Base-by-base conservation (phyloP, 2,797 vertebrate genomes). In the Myiotriccus ornatus region DNA sequence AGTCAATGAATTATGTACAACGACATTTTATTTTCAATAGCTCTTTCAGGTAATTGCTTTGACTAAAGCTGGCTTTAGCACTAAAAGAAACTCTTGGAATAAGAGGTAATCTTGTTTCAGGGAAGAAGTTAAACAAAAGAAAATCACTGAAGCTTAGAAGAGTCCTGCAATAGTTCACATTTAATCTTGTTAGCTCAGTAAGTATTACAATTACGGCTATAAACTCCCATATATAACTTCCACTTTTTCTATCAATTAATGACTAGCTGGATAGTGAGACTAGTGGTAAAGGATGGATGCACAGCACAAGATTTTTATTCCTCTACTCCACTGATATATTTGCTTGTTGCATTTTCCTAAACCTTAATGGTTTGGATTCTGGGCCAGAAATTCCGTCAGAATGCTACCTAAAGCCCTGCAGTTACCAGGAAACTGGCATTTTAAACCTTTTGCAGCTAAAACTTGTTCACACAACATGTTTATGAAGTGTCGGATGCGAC, bases 71-170 rank as follows among this genome's bases (percentile, higher is more conserved):
- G 64, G 62, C 68, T 81, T 89, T 56, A 79, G 63, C 30, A 77
- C 1, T 2, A 55, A 57, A 65, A 94, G 43, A 84, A 93, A 73
- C 44, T 52, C 85, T 86, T 84, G 82, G 75, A 89, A 78, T 59
- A 56, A 75, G 50, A 84, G 41, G 53, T 28, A 86, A 94, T 91
- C 95, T 91, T 53, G 60, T 96, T 90, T 83, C 77, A 74, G 71
- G 43, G 67, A 78, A 76, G 28, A 84, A 89, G 84, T 87, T 89
- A 78, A 95, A 94, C 79, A 91, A 95, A 94, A 74, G 89, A 64
- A 93, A 94, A 78, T 75, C 74, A 84, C 27, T 68, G 70, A 91
- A 63, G 82, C 89, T 87, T 73, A 59, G 22, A 46, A 62, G 55
- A 89, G 21, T 47, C 68, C 68, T 57, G 6, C 64, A 89, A 55